Evolutionary conservation across 2,113 vertebrate species (phyloP).

Genomic region (Litocranius walleri): DNA sequence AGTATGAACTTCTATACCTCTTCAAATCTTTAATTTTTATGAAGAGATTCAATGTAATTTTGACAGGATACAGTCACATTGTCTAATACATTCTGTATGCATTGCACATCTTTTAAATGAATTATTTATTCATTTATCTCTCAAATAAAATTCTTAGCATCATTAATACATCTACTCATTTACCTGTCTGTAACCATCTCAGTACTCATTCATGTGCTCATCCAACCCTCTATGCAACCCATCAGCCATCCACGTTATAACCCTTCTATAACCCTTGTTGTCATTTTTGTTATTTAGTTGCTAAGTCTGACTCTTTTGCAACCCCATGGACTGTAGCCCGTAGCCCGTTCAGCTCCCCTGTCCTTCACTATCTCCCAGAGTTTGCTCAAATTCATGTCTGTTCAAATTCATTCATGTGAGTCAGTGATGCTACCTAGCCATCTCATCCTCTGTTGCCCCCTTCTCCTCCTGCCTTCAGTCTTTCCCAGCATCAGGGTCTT

Average conservation of each 20-base stretch:
- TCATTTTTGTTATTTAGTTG: background rate
- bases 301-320: background rate
- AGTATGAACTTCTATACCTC: background rate
- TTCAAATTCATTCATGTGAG: background rate
- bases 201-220: background rate
- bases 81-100: background rate
- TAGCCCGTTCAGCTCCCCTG: rapidly evolving
- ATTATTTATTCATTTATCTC: background rate
- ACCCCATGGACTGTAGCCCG: background rate
- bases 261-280: background rate
- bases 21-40: background rate
- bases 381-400: background rate
- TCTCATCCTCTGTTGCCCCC: background rate
- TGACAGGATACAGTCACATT: background rate
- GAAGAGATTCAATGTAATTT: background rate
- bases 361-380: background rate
- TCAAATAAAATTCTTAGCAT: background rate
- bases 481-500: background rate
- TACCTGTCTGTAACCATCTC: background rate
- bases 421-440: background rate
- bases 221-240: background rate
- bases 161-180: background rate
- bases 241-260: background rate
- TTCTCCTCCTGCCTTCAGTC: background rate
- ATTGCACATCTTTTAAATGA: background rate